Evolutionary conservation across 2,113 vertebrate species (phyloP), one percentile per base, ranked within the genome.

Genomic region (Podilymbus podiceps): DNA sequence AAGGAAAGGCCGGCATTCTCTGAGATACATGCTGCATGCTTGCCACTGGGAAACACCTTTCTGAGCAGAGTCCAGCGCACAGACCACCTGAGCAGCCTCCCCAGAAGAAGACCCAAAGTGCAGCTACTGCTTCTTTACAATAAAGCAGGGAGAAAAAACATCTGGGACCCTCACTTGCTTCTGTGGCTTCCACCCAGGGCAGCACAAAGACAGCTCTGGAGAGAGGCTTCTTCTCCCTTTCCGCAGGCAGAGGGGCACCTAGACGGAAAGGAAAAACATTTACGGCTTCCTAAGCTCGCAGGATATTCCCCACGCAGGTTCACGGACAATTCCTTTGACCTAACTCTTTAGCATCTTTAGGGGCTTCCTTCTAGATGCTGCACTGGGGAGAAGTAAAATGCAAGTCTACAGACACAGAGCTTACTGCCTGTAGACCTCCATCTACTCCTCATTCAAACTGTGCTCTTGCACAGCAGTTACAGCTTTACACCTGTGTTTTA

Each of bases 201-300:
- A 96, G 93, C 96, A 96, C 84, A 94, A 84, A 92, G 52, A 81
- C 88, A 96, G 93, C 93, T 96, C 91, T 88, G 85, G 87, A 93
- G 87, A 96, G 69, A 89, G 84, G 87, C 71, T 85, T 71, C 94
- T 95, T 93, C 91, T 88, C 91, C 77, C 94, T 91, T 94, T 89
- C 94, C 47, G 89, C 91, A 96, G 95, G 77, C 94, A 94, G 81
- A 94, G 62, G 77, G 77, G 89, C 87, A 95, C 91, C 84, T 88
- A 89, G 71, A 93, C 69, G 77, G 84, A 95, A 94, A 91, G 89
- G 95, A 89, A 87, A 87, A 80, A 93, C 7, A 52, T 93, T 85
- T 94, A 87, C 85, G 89, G 93, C 69, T 82, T 94, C 89, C 94
- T 72, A 89, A 38, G 38, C 71, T 83, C 46, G 53, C 78, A 89